Evolutionary conservation across 2,113 vertebrate species (phyloP), one percentile per base, ranked within the genome.

Genomic region (Clinocottus analis): DNA sequence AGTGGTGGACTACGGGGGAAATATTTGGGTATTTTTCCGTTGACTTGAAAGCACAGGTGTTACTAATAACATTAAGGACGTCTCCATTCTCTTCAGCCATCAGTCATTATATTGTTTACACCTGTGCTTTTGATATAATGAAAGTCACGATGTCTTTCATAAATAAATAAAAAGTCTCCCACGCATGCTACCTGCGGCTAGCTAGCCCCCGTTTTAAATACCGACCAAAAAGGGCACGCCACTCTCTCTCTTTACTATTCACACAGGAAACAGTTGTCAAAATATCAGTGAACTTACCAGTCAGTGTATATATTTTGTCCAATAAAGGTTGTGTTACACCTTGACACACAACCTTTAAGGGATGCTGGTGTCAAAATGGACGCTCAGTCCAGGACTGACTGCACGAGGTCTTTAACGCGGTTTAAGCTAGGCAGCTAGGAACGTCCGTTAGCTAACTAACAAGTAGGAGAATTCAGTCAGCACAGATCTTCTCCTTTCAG

Each of bases 311-410:
- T 55, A 70, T 70, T 78, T 62, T 41, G 56, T 23, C 7, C 4
- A 39, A 5, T 35, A 14, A 77, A 61, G 74, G 80, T 82, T 66
- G 6, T 39, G 43, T 59, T 51, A 21, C 31, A 66, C 39, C 33
- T 4, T 72, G 41, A 61, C 68, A 72, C 75, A 67, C 43, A 72
- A 41, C 41, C 47, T 77, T 72, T 67, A 31, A 27, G 35, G 3
- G 2, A 51, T 5, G n/a, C 29, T 31, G 37, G 53, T 61, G 69
- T 1, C 55, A 29, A 35, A 19, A 43, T 65, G 1, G 6, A 47
- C 43, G 21, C 11, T 47, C 21, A 72, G n/a, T 43, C 14, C 29
- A 61, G 7, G 39, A 29, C 14, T 27, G 21, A 45, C 14, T 17
- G 43, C 17, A 45, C 14, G 23, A 39, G 4, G 33, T 37, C 19